Percentiles rank a stretch among this genome's conserved stretches.
Conservation (phyloP, 2,888 invertebrate species). For the Micoletzkya japonica region DNA sequence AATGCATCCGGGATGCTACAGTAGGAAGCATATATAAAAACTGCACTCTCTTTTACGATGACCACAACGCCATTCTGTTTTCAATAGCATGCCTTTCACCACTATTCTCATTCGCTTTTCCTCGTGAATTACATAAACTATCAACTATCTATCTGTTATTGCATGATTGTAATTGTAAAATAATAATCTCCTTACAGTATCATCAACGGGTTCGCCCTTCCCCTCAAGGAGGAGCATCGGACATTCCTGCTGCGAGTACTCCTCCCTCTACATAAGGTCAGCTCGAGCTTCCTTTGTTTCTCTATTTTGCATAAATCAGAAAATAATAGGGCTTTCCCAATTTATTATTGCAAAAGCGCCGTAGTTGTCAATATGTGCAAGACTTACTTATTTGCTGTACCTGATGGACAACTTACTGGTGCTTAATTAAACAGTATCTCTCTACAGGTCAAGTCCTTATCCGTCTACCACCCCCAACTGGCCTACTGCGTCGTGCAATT, state of each 20-base stretch:
- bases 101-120: neutral
- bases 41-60: too few relatives aligned
- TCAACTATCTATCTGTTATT: neutral
- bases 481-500: conserved; percentile 99
- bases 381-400: neutral
- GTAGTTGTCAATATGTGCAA: neutral
- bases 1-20: neutral
- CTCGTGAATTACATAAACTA: neutral
- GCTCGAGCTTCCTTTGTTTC: neutral
- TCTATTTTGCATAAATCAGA: neutral
- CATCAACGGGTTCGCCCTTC: conserved; percentile 97
- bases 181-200: conserved; percentile 73
- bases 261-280: conserved; percentile 90
- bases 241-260: conserved; percentile 91
- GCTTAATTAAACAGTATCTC: neutral
- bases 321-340: neutral
- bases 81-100: too few relatives aligned
- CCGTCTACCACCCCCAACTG: conserved; percentile 94
- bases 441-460: conserved; percentile 69
- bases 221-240: conserved; percentile 96
- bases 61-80: too few relatives aligned
- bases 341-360: neutral
- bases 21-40: neutral
- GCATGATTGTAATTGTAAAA: neutral
- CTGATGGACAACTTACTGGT: neutral